phyloP scores from a whole-genome alignment of 2,888 invertebrate species.

The Dysmachus trigonus region DNA sequence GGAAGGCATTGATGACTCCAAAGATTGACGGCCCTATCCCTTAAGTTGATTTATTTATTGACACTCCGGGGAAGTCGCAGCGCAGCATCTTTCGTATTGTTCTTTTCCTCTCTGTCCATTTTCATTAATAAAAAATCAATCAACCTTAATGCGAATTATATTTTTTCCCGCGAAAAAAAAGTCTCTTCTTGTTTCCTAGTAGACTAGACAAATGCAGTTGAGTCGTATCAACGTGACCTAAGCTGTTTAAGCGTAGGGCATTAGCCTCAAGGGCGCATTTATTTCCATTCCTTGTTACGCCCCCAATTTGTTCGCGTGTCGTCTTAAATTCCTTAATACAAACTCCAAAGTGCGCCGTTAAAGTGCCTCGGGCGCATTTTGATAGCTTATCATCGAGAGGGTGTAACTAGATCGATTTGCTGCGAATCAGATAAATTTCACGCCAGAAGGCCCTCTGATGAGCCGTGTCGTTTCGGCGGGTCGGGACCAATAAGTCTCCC shows the following conservation, averaged over 20 bases:
- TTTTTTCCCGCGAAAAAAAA: background rate
- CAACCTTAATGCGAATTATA: background rate
- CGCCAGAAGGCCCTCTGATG: background rate
- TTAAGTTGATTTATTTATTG: background rate
- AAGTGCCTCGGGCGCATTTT: background rate
- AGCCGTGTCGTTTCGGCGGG: background rate
- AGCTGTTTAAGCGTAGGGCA: background rate
- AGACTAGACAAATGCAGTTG: background rate
- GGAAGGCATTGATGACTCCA: background rate
- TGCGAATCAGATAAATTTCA: background rate
- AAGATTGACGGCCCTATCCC: background rate
- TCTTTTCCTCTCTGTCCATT: background rate
- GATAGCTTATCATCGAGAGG: background rate
- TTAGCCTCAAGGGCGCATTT: background rate
- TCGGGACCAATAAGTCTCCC: background rate
- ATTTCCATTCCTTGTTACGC: background rate
- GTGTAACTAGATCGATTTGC: background rate
- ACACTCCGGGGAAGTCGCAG: background rate
- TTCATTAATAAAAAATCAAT: background rate
- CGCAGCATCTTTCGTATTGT: background rate
- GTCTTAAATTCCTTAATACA: background rate
- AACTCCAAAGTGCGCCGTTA: background rate
- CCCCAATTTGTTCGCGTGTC: background rate
- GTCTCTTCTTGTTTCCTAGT: background rate
- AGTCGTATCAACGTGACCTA: background rate